Base-by-base conservation (phyloP, 2,797 vertebrate species). In the Danionella dracula region DNA sequence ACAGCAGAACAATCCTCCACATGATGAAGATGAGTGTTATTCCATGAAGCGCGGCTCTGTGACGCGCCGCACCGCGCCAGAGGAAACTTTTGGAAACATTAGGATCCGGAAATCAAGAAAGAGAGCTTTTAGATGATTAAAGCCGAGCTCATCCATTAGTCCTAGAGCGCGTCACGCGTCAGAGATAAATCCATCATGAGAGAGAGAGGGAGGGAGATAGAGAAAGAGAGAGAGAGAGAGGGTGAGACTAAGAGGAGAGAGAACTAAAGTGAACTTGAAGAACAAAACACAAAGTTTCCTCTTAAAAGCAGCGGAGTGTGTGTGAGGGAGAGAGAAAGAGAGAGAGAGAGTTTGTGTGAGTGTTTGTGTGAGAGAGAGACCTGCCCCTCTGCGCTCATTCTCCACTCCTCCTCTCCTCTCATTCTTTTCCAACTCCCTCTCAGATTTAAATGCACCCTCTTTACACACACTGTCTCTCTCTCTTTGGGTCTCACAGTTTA, bases 241-340 rank as follows among this genome's bases (percentile, higher is more conserved):
- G n/a, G 11, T 19, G 8, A 2, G 34, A 8, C 32, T 40, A 58
- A 50, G 49, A 40, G 21, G 21, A 13, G 15, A 29, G 41, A 32
- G 46, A 61, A 80, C 78, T 57, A 80, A 77, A 78, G 83, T 86
- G 83, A 88, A 89, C 83, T 89, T 89, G 85, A 79, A 85, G 85
- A 89, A 89, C 85, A 87, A 87, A 88, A 89, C 85, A 81, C 81
- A 88, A 91, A 90, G 86, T 91, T 91, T 88, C 84, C 85, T 85
- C 87, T 89, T 90, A 87, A 90, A 83, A 87, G 83, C 79, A 83
- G 71, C 71, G 56, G 76, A 79, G 83, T 80, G 78, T 71, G 40
- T 46, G 11, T 66, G 21, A 45, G 41, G 59, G 57, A 40, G 38
- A 32, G 64, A 61, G 46, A 54, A 21, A 55, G 38, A 34, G 40